Percentiles rank a stretch among this genome's conserved stretches.
Evolutionary conservation across 2,113 vertebrate species (phyloP).

Genomic region (Pluvialis apricaria): DNA sequence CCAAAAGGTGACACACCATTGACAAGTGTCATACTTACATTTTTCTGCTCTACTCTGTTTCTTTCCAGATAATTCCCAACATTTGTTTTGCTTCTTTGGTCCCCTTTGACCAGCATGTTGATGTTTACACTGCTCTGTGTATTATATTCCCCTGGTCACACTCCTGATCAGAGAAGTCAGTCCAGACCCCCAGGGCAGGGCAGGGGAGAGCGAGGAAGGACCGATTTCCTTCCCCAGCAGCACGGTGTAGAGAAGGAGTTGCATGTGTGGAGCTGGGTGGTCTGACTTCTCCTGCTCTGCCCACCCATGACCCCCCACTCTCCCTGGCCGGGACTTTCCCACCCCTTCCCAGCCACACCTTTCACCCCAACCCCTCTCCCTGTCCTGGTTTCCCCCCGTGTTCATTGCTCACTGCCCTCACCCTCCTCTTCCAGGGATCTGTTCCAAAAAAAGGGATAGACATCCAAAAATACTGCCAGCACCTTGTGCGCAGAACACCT

Average conservation of each 20-base stretch:
- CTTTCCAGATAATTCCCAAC: background rate
- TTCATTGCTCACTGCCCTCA: background rate
- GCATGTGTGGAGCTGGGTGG: background rate
- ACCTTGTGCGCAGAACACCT: background rate
- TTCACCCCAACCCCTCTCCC: background rate
- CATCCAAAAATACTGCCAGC: background rate
- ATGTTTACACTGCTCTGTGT: background rate
- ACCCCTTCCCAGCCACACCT: background rate
- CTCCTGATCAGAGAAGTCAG: background rate
- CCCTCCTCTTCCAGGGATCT: background rate
- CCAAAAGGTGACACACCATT: background rate
- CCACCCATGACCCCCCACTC: rapidly evolving
- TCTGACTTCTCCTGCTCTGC: background rate
- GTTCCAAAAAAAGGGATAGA: background rate
- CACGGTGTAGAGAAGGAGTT: rapidly evolving
- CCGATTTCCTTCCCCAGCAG: background rate
- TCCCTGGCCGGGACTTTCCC: background rate
- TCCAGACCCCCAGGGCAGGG: background rate
- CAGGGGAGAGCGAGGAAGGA: background rate
- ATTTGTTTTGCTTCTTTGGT: background rate
- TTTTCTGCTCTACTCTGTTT: background rate
- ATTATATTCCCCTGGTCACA: background rate
- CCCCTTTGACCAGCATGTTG: background rate
- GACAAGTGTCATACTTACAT: background rate
- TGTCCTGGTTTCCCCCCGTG: rapidly evolving